Evolutionary conservation across 1,140 invertebrate species (phyloP), one percentile per base, ranked within the genome.

Genomic region (Leptopilina clavipes): DNA sequence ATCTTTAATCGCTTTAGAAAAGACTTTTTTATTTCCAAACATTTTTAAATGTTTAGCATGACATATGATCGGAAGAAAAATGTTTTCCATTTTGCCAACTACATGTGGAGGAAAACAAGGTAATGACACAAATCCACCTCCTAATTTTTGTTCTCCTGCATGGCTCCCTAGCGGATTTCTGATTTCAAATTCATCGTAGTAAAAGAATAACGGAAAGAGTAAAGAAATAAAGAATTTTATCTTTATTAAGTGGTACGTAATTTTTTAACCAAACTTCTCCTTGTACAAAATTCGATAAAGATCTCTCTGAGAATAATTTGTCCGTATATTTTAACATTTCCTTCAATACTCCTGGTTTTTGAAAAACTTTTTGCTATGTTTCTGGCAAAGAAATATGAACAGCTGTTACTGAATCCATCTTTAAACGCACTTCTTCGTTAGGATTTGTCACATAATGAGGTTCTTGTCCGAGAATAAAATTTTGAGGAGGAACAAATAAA

Each of bases 111-210:
- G 76, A 12, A 81, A 65, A 70, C 72, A 59, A 37, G 74, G 74
- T 11, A 80, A 44, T 40, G 74, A 80, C n/a, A 78, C 37, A 59
- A 76, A 80, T 19, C 72, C 74, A n/a, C 76, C 79, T 59, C 76
- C 80, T n/a, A 82, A 72, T 80, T 82, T 82, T 54, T 85, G 77
- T 25, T 79, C 52, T 1, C 77, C 81, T 6, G 18, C 48, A 45
- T 80, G 76, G 43, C 76, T 80, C 31, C 72, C 76, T 43, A 80
- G 22, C 0, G 71, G 44, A 72, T 77, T 80, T 25, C 74, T 45
- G 3, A 44, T 72, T 71, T 77, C 76, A 71, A 77, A 80, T 19
- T 80, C 79, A 19, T 77, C 79, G 45, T 44, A 77, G 48, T 73
- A 77, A 12, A 76, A 14, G 52, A 74, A 74, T 0, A 74, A 8